A percentile compares a stretch with the other conserved stretches of the same genome.
These are phyloP conservation scores for Hyperoplus immaculatus DNA, from an alignment of 2,797 vertebrate genomes.

Conservation along the genomic window DNA sequence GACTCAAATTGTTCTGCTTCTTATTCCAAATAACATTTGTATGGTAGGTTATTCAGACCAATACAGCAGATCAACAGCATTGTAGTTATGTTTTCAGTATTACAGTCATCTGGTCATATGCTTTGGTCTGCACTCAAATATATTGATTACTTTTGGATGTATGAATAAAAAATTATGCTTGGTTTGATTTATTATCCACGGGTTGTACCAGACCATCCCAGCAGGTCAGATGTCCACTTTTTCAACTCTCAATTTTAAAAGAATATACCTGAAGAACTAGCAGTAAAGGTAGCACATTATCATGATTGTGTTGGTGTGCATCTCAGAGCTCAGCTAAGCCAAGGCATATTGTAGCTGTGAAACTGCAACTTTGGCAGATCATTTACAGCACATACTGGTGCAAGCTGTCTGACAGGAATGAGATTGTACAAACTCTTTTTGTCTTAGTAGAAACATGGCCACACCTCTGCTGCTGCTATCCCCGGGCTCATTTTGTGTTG, in stretches of 20 bases:
- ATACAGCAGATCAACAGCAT: no score
- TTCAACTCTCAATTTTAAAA: background rate
- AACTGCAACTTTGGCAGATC: background rate
- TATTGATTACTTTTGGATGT: background rate
- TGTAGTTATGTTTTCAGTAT: background rate
- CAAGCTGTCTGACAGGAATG: background rate
- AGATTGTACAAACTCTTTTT: background rate
- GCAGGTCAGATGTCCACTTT: background rate
- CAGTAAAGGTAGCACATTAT: background rate
- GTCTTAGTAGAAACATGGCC: slow-evolving; percentile 20
- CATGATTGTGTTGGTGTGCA: background rate
- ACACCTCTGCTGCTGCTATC: slow-evolving; percentile 8
- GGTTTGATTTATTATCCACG: background rate
- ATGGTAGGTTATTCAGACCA: background rate
- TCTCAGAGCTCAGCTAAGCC: background rate
- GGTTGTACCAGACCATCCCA: background rate
- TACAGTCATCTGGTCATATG: background rate
- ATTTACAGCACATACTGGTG: background rate
- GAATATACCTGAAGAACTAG: background rate
- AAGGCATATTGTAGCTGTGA: no score
- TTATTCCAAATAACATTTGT: no score
- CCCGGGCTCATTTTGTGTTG: slow-evolving; percentile 35
- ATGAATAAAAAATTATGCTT: background rate
- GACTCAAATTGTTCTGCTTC: no score
- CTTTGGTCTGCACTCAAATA: background rate